Base-by-base conservation (phyloP, 2,797 vertebrate species). In the Varecia variegata region DNA sequence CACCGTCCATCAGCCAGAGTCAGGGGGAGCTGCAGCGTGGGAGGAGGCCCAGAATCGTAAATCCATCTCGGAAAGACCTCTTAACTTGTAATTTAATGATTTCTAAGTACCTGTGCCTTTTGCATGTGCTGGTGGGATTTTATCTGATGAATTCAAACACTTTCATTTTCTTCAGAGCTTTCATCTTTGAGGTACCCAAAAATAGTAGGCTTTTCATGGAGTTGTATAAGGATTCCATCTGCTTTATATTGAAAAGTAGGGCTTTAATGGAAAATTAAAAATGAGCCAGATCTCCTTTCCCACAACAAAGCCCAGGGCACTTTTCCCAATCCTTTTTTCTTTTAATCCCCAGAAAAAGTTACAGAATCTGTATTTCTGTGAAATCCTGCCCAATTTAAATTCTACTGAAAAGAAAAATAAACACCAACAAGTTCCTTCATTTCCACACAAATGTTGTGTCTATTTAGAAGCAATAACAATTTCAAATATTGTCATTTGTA, bases 161-260 rank as follows among this genome's bases (percentile, higher is more conserved):
- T 97, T 97, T 96, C 93, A 95, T 96, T 97, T 98, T 97, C 88
- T 92, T 96, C 92, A 84, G 93, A 76, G 58, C 90, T 95, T 93
- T 83, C 97, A 35, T 97, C 97, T 95, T 97, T 96, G 95, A 93
- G 84, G 35, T 86, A 93, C 43, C 93, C 82, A 43, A n/a, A 80
- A 97, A 96, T 97, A 96, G 97, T 89, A 94, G 70, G 89, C 96
- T 96, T 97, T 98, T 74, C 52, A 93, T 93, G 96, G 90, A 96
- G 96, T 97, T 97, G 96, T 97, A 30, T 97, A 97, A 97, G 97
- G 92, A 96, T 88, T 93, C 97, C 96, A 97, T 98, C 96, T 98
- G 97, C 96, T 97, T 96, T 93, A 94, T 94, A 90, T 93, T 71
- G 96, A 96, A 97, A 97, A 97, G 96, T 96, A 97, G 97, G 96